Evolutionary conservation across 2,888 invertebrate species (phyloP), one percentile per base, ranked within the genome.

Genomic region (Macaria liturata): DNA sequence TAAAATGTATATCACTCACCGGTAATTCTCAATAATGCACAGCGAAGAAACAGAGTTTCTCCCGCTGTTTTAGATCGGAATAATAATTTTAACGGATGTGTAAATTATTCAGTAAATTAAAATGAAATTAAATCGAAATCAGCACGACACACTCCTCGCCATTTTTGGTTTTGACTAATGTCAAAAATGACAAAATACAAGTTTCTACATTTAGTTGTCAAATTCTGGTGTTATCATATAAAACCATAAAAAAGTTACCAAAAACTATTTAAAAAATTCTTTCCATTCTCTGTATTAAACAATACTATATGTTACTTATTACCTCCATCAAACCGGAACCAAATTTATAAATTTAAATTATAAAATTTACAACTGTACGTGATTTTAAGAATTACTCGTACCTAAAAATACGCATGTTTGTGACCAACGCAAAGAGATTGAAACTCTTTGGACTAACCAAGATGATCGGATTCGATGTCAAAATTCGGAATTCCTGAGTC

Each of bases 81-180:
- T 51, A 43, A 43, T 31, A 47, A 47, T 45, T 51, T 58, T 54
- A 34, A 48, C 4, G 34, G 49, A 47, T 46, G 46, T 48, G 50
- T 57, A 43, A 48, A 50, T 57, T 53, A 54, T 39, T 46, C 37
- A 50, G 46, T 43, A 56, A 59, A 49, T 54, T 46, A 53, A 65
- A 72, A 68, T 66, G 75, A 42, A 42, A 73, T 73, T 76, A 52
- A 50, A 54, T 58, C 46, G 47, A 44, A 59, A 57, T 72, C 69
- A 75, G 71, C 75, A 70, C 76, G 74, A 81, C 81, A 82, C 81
- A 82, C 78, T 80, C 72, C 76, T 76, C 76, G 75, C 81, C 87
- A 88, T 89, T 81, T 86, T 84, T 72, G 71, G 74, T 76, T 69
- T 65, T 70, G 59, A 73, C 69, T 74, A 66, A 49, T 8, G 30